Evolutionary conservation across 2,797 vertebrate genomes (phyloP), one percentile per base, ranked within the genome.

Genomic region (Selene dorsalis): DNA sequence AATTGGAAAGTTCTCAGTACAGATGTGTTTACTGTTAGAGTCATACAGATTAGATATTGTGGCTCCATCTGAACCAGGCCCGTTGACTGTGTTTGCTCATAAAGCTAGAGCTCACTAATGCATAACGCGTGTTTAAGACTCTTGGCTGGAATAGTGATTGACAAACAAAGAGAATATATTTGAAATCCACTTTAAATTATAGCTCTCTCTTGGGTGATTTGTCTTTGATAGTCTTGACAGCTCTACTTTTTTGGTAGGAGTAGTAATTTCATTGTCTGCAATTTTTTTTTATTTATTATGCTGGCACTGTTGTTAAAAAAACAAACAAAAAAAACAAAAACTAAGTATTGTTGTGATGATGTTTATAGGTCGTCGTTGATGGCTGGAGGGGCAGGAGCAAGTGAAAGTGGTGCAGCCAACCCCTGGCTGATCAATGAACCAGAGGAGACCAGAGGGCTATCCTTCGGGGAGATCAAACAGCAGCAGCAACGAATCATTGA

Each of bases 361-460:
- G 4, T 75, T 66, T 72, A 17, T 87, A 99, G 98, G 77, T 97
- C 96, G 0, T 95, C 93, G 55, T 83, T 99, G 75, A 96, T 99
- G 95, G 84, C 91, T 0, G 94, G 94, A 81, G 90, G 95, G 84
- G 57, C 81, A 24, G 92, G 94, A 92, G 62, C 77, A 9, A 93
- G 90, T 67, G 92, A 86, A 82, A 92, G 94, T 70, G 89, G 73
- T 2, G 8, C 85, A 0, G 88, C 81, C 69, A 99, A 97, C 90
- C 97, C 97, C 0, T 99, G 98, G 98, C 94, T 99, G 83, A 62
- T 97, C 57, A 96, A 98, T 4, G 98, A 99, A 84, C 74, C 97
- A 0, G 98, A 99, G 73, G 97, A 99, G 90, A 99, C 96, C 64
- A 92, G 89, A 84, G 97, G 96, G 18, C 92, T 98, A 24, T 92